phyloP scores from a whole-genome alignment of 2,113 vertebrate species.

The Gracilinanus agilis region DNA sequence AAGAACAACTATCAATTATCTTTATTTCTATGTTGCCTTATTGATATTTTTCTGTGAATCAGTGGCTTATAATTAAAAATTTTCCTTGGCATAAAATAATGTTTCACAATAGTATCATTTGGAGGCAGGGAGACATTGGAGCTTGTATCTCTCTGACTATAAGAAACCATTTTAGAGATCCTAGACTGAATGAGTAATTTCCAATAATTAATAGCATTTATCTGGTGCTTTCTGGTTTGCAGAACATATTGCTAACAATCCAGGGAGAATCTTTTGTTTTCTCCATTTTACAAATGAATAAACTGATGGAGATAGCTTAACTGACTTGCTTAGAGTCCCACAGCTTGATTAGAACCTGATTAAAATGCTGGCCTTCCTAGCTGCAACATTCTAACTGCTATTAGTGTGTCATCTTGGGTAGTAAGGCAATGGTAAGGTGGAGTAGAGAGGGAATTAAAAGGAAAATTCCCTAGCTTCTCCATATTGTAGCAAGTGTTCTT shows the following conservation, averaged over 20 bases:
- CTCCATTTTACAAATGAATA: not conserved
- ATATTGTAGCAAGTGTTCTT: constrained; percentile 57
- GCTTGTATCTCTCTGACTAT: not conserved
- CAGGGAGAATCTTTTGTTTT: not conserved
- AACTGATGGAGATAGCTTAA: not conserved
- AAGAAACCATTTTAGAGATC: not conserved
- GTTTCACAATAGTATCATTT: not conserved
- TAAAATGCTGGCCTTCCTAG: not conserved
- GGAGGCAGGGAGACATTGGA: not conserved
- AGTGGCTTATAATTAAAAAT: not conserved
- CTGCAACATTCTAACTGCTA: not conserved
- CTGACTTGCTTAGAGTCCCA: not conserved
- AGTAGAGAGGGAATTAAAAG: not conserved
- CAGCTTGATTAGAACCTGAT: not conserved
- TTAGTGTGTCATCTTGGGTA: not conserved
- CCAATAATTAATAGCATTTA: constrained; percentile 15
- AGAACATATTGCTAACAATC: not conserved
- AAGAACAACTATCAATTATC: not conserved
- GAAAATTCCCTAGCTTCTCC: constrained; percentile 44
- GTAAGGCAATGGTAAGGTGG: not conserved
- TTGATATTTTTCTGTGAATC: not conserved
- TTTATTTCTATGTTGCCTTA: not conserved
- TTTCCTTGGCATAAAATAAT: not conserved
- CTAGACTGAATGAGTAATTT: not conserved
- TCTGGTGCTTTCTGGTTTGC: not conserved